These are phyloP conservation scores for Eumacrocentrus americanus DNA, from an alignment of 2,888 invertebrate genomes.

Conservation along the genomic window DNA sequence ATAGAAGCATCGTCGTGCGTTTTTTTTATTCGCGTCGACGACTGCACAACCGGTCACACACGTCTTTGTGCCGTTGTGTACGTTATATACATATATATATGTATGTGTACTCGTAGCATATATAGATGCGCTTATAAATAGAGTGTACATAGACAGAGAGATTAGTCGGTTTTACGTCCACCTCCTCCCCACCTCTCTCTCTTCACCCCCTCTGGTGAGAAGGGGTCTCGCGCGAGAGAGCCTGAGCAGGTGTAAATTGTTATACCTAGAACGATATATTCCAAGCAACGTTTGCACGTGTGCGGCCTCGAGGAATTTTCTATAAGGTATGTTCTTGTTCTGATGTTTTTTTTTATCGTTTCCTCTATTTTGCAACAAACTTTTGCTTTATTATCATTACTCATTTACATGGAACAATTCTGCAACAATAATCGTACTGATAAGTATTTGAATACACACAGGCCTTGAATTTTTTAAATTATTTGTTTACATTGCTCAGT, in stretches of 20 bases:
- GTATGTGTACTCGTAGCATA: not conserved
- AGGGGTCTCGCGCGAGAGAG: constrained; percentile 7
- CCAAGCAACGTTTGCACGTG: constrained; percentile 13
- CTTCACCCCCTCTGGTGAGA: not conserved
- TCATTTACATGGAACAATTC: not conserved
- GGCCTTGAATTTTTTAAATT: too few species aligned
- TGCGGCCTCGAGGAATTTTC: too few species aligned
- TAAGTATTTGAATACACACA: too few species aligned
- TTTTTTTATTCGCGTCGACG: too few species aligned
- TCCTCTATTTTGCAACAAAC: not conserved
- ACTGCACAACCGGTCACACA: too few species aligned
- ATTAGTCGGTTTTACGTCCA: constrained; percentile 9
- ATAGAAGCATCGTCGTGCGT: too few species aligned
- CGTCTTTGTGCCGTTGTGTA: not conserved
- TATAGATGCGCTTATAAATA: constrained; percentile 18
- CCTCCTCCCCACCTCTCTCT: not conserved
- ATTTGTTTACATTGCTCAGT: too few species aligned
- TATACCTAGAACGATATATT: not conserved
- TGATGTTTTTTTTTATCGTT: not conserved
- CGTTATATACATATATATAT: not conserved
- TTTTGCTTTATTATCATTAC: not conserved
- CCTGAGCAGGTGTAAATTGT: constrained; percentile 20
- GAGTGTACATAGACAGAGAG: constrained; percentile 10
- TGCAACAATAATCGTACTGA: too few species aligned
- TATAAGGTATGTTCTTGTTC: constrained; percentile 31